Evolutionary conservation across 1,140 invertebrate genomes (phyloP).

Genomic region (Rhagoletis zephyria): DNA sequence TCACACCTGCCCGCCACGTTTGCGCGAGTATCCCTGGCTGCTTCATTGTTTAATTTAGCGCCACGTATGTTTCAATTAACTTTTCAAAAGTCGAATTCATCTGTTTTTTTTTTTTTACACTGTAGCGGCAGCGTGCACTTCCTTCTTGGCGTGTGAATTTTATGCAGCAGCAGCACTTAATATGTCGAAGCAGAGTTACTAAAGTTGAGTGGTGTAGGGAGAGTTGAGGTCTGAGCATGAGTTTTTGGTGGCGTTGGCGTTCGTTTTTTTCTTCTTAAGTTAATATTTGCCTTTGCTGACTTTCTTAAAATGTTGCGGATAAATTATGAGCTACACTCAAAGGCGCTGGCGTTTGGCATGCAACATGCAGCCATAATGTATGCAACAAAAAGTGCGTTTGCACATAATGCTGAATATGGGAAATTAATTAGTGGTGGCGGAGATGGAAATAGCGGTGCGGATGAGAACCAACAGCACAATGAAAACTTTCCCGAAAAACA

Average conservation of each 20-base stretch:
- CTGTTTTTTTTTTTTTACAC: slow-evolving; percentile 27
- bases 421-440: slow-evolving; percentile 13
- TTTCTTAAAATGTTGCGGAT: slow-evolving; percentile 11
- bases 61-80: slow-evolving; percentile 49
- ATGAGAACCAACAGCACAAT: background rate
- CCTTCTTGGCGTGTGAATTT: background rate
- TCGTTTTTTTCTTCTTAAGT: background rate
- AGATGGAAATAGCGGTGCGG: background rate
- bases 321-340: background rate
- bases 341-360: background rate
- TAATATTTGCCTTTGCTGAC: background rate
- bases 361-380: slow-evolving; percentile 5
- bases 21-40: background rate
- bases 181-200: background rate
- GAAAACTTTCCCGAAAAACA: too few relatives aligned
- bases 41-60: slow-evolving; percentile 44
- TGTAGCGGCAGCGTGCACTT: background rate
- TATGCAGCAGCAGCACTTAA: slow-evolving; percentile 37
- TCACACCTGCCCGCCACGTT: background rate
- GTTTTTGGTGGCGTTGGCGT: background rate
- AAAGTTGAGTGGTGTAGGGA: background rate
- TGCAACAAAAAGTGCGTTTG: slow-evolving; percentile 39
- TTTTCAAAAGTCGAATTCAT: slow-evolving; percentile 42
- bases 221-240: background rate
- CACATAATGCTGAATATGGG: background rate